Conservation (phyloP, 2,888 invertebrate genomes). For the Camponotus fellah region DNA sequence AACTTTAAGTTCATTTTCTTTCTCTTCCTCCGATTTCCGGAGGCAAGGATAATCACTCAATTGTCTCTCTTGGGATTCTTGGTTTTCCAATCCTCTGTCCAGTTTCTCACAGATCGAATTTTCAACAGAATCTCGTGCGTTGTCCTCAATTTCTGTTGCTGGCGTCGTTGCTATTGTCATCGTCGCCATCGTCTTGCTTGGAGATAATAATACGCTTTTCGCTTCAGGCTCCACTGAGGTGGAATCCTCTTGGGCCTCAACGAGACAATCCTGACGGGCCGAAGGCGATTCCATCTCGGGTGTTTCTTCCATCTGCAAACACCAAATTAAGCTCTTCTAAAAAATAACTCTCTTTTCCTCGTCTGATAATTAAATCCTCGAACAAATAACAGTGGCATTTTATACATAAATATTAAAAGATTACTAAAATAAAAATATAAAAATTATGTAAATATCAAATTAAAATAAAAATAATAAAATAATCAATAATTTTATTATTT, state of each 20-base stretch:
- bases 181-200: neutral
- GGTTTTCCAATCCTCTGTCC: neutral
- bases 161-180: neutral
- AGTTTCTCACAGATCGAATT: slow-evolving; percentile 31
- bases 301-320: slow-evolving; percentile 66
- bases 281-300: slow-evolving; percentile 83
- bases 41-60: neutral
- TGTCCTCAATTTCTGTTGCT: neutral
- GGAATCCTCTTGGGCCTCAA: slow-evolving; percentile 80
- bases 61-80: neutral
- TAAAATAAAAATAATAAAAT: neutral
- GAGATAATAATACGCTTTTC: neutral
- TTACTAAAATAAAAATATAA: slow-evolving; percentile 6
- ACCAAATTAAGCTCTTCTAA: neutral
- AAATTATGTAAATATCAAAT: neutral
- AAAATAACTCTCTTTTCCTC: too few species aligned
- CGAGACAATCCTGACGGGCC: slow-evolving; percentile 70
- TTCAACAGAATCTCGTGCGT: neutral
- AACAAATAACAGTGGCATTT: neutral
- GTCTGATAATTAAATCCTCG: neutral
- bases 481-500: neutral
- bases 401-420: neutral
- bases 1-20: slow-evolving; percentile 35
- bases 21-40: too few species aligned
- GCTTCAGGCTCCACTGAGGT: slow-evolving; percentile 66